phyloP scores from a whole-genome alignment of 2,888 invertebrate genomes.

The Erebia palarica region DNA sequence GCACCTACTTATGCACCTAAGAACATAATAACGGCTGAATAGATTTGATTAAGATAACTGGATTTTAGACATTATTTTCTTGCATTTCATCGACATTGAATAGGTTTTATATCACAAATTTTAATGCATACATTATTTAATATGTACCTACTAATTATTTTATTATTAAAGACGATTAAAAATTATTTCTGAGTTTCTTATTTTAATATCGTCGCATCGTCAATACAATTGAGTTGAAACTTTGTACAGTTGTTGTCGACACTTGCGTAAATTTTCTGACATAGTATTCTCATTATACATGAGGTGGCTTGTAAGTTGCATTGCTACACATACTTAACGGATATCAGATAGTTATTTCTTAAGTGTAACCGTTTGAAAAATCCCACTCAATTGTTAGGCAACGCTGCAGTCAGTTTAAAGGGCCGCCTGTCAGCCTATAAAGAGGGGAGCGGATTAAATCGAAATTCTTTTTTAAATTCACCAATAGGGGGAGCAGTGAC shows the following conservation, averaged over 20 bases:
- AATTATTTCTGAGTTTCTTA: background rate
- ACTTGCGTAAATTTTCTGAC: too few species aligned
- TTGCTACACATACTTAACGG: background rate
- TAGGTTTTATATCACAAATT: too few species aligned
- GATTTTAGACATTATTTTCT: too few species aligned
- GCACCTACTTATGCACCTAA: too few species aligned
- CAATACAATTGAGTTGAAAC: too few species aligned
- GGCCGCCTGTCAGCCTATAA: constrained; percentile 61
- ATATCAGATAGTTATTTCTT: background rate
- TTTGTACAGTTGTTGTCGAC: too few species aligned
- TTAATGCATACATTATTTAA: too few species aligned
- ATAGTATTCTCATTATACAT: too few species aligned
- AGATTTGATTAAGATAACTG: too few species aligned
- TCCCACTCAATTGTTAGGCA: constrained; percentile 43
- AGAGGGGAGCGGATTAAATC: constrained; percentile 77
- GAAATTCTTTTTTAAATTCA: constrained; percentile 79
- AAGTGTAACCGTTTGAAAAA: constrained; percentile 39
- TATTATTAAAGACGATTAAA: background rate
- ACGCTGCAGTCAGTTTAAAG: constrained; percentile 46
- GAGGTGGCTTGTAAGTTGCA: background rate
- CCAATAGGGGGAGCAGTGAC: constrained; percentile 75
- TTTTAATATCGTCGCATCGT: too few species aligned
- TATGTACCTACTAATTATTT: too few species aligned
- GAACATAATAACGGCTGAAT: background rate
- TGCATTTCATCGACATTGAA: too few species aligned